These are phyloP conservation scores for Timandra comae DNA, from an alignment of 2,888 invertebrate genomes.

Conservation along the genomic window DNA sequence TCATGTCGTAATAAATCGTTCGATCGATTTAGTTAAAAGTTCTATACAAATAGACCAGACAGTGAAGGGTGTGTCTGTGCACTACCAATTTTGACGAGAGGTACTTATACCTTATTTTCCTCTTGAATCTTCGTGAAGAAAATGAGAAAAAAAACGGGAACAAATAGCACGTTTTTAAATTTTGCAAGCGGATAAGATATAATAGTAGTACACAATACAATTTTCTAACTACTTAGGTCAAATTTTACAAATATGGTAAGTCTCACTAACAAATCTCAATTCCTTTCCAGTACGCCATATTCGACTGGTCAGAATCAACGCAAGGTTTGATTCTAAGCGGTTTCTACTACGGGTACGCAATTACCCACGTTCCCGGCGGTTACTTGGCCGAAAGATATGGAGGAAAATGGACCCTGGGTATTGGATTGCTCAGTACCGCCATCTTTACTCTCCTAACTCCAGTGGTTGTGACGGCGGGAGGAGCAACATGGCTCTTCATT, in stretches of 20 bases:
- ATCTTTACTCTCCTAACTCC: constrained; percentile 89
- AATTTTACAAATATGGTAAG: neutral
- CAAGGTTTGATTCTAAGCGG: constrained; percentile 87
- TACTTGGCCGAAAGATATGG: constrained; percentile 88
- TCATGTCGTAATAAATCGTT: too few relatives aligned
- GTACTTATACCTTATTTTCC: too few relatives aligned
- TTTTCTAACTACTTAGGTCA: too few relatives aligned
- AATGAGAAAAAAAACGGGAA: neutral
- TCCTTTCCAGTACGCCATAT: constrained; percentile 59
- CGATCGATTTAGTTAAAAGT: too few relatives aligned
- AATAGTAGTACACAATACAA: too few relatives aligned
- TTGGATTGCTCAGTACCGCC: constrained; percentile 88
- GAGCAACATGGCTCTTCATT: constrained; percentile 75
- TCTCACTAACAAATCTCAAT: neutral
- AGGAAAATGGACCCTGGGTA: constrained; percentile 88
- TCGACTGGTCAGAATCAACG: constrained; percentile 83
- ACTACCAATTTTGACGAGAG: too few relatives aligned
- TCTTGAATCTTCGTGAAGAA: too few relatives aligned
- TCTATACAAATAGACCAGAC: too few relatives aligned
- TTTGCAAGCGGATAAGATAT: neutral
- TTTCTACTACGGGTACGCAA: constrained; percentile 90
- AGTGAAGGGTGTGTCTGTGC: too few relatives aligned
- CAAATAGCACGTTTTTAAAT: neutral
- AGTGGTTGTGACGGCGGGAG: constrained; percentile 78
- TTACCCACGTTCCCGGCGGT: constrained; percentile 92